Conservation (phyloP, 2,888 invertebrate species). For the Cheilosia grossa region DNA sequence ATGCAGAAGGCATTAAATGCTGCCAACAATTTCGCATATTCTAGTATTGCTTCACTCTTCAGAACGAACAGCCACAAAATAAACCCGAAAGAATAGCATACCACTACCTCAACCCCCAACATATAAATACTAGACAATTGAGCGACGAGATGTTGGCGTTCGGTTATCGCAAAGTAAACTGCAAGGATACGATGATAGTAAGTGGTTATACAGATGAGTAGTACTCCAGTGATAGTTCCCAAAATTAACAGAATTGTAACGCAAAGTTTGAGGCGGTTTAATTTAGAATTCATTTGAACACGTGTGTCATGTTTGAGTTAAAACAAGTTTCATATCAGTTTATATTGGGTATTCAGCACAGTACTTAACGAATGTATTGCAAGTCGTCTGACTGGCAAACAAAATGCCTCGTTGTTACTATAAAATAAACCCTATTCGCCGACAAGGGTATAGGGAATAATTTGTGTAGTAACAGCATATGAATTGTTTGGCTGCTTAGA, state of each 20-base stretch:
- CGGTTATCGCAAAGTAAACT: constrained; percentile 77
- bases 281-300: constrained; percentile 55
- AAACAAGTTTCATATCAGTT: constrained; percentile 1
- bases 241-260: constrained; percentile 45
- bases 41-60: constrained; percentile 63
- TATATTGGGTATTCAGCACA: neutral
- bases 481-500: neutral
- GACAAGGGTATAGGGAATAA: neutral
- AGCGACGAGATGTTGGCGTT: constrained; percentile 76
- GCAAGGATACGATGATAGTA: constrained; percentile 77
- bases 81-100: constrained; percentile 77
- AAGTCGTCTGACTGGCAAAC: neutral
- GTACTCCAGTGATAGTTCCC: constrained; percentile 77
- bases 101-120: constrained; percentile 77
- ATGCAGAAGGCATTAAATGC: constrained; percentile 79
- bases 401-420: too few species aligned
- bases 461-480: constrained; percentile 13
- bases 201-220: constrained; percentile 77
- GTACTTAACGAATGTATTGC: neutral
- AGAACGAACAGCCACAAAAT: constrained; percentile 79
- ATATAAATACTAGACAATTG: constrained; percentile 78
- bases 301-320: constrained; percentile 17
- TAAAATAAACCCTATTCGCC: too few species aligned
- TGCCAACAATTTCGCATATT: constrained; percentile 23
- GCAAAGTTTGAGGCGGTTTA: constrained; percentile 25